Percentiles rank a stretch among this genome's conserved stretches.
phyloP scores from a whole-genome alignment of 1,140 invertebrate genomes.

The Dinoponera quadriceps region DNA sequence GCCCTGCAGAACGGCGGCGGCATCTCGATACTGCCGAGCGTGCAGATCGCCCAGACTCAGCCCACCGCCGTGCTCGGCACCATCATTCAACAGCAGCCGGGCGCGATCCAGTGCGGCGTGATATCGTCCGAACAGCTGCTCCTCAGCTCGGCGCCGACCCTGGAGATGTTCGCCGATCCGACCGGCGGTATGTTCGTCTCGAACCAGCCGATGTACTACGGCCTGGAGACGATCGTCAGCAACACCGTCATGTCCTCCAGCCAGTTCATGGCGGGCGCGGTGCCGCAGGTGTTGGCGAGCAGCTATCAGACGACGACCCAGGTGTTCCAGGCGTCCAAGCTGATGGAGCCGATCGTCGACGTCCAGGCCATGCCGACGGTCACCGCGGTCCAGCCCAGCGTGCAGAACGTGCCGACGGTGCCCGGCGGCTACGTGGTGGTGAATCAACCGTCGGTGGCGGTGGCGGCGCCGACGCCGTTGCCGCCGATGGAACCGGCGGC shows the following conservation, averaged over 20 bases:
- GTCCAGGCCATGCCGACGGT: conserved; percentile 78
- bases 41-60: conserved; percentile 85
- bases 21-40: conserved; percentile 87
- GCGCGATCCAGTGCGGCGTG: conserved; percentile 86
- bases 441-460: conserved; percentile 28
- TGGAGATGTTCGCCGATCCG: conserved; percentile 90
- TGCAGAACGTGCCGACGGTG: conserved; percentile 74
- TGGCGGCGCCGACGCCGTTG: too few species aligned
- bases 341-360: conserved; percentile 91
- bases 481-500: conserved; percentile 59
- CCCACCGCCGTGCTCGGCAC: conserved; percentile 87
- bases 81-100: conserved; percentile 87
- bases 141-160: conserved; percentile 88
- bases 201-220: conserved; percentile 92
- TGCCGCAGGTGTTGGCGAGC: conserved; percentile 91
- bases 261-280: conserved; percentile 91
- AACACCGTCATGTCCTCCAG: conserved; percentile 94
- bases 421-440: conserved; percentile 65
- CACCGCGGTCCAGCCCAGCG: conserved; percentile 86
- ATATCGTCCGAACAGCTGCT: conserved; percentile 87
- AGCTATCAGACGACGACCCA: conserved; percentile 93
- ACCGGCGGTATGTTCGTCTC: conserved; percentile 89
- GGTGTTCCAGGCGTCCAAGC: conserved; percentile 92
- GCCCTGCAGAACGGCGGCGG: conserved; percentile 87
- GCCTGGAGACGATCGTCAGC: conserved; percentile 93